phyloP scores from a whole-genome alignment of 2,888 invertebrate species.

The Sphaeridia pumilis region DNA sequence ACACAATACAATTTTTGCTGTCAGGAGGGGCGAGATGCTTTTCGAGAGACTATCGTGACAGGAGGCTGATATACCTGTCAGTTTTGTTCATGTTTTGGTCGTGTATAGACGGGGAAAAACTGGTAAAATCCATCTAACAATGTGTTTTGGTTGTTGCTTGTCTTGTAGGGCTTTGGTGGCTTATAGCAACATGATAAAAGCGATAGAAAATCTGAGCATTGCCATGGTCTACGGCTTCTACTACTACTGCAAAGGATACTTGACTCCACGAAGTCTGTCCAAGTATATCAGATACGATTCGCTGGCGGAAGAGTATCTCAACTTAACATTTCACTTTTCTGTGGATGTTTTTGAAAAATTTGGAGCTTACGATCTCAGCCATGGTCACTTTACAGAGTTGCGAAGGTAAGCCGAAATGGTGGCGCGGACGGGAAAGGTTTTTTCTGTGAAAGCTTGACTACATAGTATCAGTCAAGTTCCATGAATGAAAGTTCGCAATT shows the following conservation, averaged over 20 bases:
- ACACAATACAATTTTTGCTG: no score
- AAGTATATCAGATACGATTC: constrained; percentile 39
- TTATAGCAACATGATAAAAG: constrained; percentile 42
- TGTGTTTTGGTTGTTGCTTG: no score
- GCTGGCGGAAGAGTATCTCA: constrained; percentile 41
- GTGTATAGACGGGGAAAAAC: no score
- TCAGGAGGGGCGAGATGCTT: no score
- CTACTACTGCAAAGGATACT: constrained; percentile 40
- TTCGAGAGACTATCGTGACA: no score
- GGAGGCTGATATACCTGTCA: no score
- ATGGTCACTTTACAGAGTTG: neutral
- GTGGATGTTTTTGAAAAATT: constrained; percentile 36
- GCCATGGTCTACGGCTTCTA: constrained; percentile 42
- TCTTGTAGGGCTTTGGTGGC: constrained; percentile 40
- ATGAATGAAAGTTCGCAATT: no score
- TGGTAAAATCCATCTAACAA: no score
- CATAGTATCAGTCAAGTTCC: no score
- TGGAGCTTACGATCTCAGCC: constrained; percentile 6
- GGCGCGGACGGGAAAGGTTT: no score
- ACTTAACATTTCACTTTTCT: constrained; percentile 41
- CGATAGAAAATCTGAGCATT: constrained; percentile 42
- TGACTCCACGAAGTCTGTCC: constrained; percentile 37
- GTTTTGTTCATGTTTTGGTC: no score
- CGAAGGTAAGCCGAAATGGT: constrained; percentile 4
- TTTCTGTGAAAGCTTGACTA: no score